Conservation (phyloP, 30 jellyfish, hydroid and myxozoan species). For the Aurelia aurita complex sp. Pacific region DNA sequence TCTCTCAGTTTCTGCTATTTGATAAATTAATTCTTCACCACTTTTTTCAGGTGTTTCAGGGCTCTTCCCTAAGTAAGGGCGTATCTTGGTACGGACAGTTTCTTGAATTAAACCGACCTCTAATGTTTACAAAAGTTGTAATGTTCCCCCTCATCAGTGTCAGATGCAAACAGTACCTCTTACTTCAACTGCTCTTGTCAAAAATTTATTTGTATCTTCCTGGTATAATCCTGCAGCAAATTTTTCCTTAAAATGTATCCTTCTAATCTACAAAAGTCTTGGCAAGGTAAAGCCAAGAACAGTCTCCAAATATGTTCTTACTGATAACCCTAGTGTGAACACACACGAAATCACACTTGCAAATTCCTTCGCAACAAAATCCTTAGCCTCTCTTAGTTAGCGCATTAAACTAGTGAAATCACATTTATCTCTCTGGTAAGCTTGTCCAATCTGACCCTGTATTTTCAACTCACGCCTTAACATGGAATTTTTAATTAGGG, state of each 20-base stretch:
- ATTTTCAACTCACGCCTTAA: constrained; percentile 41
- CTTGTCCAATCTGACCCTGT: constrained; percentile 66
- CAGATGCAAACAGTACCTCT: constrained; percentile 56
- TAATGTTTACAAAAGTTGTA: constrained; percentile 44
- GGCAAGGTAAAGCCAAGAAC: constrained; percentile 27
- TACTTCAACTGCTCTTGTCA: constrained; percentile 30
- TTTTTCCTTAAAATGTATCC: constrained; percentile 63
- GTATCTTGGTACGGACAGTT: too few species aligned
- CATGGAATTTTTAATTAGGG: constrained; percentile 36
- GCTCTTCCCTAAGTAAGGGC: too few species aligned
- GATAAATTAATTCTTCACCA: too few species aligned
- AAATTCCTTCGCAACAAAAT: constrained; percentile 28
- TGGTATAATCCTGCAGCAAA: constrained; percentile 48
- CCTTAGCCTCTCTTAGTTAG: constrained; percentile 42
- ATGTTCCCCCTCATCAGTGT: constrained; percentile 34
- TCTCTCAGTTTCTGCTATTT: too few species aligned
- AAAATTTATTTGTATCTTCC: constrained; percentile 28
- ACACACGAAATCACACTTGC: constrained; percentile 40
- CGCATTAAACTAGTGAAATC: constrained; percentile 37
- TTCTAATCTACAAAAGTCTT: constrained; percentile 31
- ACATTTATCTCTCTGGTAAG: constrained; percentile 26
- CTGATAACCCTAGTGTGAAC: constrained; percentile 47
- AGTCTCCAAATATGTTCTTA: constrained; percentile 47
- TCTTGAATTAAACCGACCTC: constrained; percentile 30
- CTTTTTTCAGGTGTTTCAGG: too few species aligned